Base-by-base conservation (phyloP, 2,797 vertebrate genomes). In the Triplophysa bombifrons region DNA sequence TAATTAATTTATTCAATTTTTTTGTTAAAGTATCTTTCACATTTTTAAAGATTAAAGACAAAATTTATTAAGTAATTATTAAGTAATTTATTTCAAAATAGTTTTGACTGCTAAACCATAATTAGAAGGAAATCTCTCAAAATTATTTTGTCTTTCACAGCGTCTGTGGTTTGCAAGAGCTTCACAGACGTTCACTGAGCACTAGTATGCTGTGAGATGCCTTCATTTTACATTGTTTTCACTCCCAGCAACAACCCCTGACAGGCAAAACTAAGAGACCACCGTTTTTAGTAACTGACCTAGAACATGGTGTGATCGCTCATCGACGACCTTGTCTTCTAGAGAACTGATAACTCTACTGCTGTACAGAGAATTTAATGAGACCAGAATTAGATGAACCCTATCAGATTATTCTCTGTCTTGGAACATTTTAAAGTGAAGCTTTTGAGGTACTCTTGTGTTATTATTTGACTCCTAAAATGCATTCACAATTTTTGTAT, bases 311-410 rank as follows among this genome's bases (percentile, higher is more conserved):
- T 11, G 34, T 1, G 14, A 72, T 72, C 20, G 5, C 56, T 73
- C 71, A 27, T 44, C 38, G 12, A 50, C 10, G 11, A 1, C 22
- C 44, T 46, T 44, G 38, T 72, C 38, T 58, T 25, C 25, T 44
- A 17, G 20, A 58, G 13, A 44, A 60, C 3, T 16, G 20, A 30
- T 44, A 14, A 14, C 27, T 46, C 9, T 22, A 41, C n/a, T 27
- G 1, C 25, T n/a, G 65, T n/a, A 41, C 3, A 38, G 11, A 30
- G 50, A 41, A 41, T 61, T 48, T 48, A 14, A 30, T 74, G 58
- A 74, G 58, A 74, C 46, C 56, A 16, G 58, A 44, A 46, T 58
- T 34, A 46, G 20, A 74, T 20, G 6, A 74, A 10, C 25, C 56
- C 13, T 13, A 38, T 64, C 61, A 38, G 41, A 48, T 19, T 2